Evolutionary conservation across 2,888 invertebrate genomes (phyloP), one percentile per base, ranked within the genome.

Genomic region (Morpho achilles): DNA sequence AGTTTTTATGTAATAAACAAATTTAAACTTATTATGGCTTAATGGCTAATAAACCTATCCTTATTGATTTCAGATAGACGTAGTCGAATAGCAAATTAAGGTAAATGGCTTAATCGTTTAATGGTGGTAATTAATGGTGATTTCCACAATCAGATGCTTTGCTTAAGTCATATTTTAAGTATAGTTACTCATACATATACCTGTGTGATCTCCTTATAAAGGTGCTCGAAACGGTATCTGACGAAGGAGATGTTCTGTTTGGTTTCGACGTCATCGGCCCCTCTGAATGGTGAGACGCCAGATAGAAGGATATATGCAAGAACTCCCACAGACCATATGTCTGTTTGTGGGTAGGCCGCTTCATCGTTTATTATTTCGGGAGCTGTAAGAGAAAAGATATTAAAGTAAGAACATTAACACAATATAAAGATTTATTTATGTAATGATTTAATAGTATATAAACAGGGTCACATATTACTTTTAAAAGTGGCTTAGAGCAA

Each of bases 311-410:
- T 92, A 87, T 99, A 99, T 0, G 97, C 92, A 7, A 99, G 89
- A 8, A 97, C 97, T 55, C 98, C 99, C 53, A 99, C 93, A 22
- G 97, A 95, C 99, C 99, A 99, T 72, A 99, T 94, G 85, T 99
- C 99, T 3, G 97, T 96, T 80, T 97, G 96, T 2, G 96, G 96
- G 81, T 94, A 96, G 42, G 97, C 95, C 7, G 95, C 94, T 82
- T 98, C 98, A 76, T 97, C 96, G 76, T 94, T 94, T 51, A 98
- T 86, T 63, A 98, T 94, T 85, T 99, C 98, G 0, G 98, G 98
- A 7, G 98, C 96, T 93, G 87, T 7, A 45, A 50, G 46, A 16
- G 32, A 47, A 47, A 9, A 10, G 23, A 42, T 3, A 44, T 10
- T 23, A 8, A 46, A n/a, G 32, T 32, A 32, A 32, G 32, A 32